These are phyloP conservation scores for Orius insidiosus DNA, from an alignment of 1,140 invertebrate species.

Conservation along the genomic window DNA sequence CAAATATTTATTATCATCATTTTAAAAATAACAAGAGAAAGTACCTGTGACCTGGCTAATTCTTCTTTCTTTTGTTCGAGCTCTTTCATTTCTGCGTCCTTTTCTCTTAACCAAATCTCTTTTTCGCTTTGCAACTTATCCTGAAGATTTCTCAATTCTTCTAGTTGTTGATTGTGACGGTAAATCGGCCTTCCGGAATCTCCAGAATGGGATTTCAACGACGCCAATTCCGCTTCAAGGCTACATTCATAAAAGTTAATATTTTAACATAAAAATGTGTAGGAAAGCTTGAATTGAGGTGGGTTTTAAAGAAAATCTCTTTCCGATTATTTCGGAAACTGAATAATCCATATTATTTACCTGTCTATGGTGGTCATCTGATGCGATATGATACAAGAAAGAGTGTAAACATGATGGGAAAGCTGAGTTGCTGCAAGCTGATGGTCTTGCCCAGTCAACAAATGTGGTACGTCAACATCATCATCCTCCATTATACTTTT, in stretches of 20 bases:
- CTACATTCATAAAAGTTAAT: constrained; percentile 24
- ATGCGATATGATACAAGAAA: constrained; percentile 66
- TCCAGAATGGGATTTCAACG: constrained; percentile 27
- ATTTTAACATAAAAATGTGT: not conserved
- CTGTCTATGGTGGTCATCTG: constrained; percentile 71
- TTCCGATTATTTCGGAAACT: not conserved
- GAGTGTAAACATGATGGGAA: constrained; percentile 63
- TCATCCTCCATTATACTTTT: constrained; percentile 13
- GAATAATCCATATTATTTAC: constrained; percentile 25
- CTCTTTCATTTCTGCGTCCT: constrained; percentile 41
- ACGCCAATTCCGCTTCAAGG: constrained; percentile 43
- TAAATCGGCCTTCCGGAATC: constrained; percentile 35
- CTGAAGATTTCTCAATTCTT: constrained; percentile 53
- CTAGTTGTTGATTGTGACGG: constrained; percentile 51
- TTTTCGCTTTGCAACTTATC: constrained; percentile 64
- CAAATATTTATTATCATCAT: not conserved
- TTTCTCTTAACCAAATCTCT: constrained; percentile 48
- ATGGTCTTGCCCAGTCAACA: constrained; percentile 37
- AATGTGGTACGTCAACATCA: constrained; percentile 25
- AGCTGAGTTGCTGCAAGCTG: constrained; percentile 53
- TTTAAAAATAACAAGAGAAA: constrained; percentile 11
- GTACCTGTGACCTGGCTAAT: constrained; percentile 35
- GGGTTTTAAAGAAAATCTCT: not conserved
- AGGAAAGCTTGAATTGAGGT: not conserved
- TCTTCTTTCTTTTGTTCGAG: constrained; percentile 45